Conservation (phyloP, 2,113 vertebrate genomes). For the Xenopus tropicalis region DNA sequence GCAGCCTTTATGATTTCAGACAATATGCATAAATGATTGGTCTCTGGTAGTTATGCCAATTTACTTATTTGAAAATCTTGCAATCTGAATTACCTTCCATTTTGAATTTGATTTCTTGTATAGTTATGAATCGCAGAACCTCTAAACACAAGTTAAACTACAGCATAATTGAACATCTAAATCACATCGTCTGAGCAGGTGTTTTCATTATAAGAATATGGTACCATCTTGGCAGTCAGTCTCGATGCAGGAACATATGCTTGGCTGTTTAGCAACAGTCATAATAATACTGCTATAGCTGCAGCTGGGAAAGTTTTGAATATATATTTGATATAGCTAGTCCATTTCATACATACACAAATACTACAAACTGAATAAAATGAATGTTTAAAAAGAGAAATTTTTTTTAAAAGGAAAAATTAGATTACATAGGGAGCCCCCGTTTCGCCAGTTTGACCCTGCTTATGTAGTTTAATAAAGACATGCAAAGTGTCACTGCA, state of each 20-base stretch:
- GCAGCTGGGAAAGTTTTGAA: not conserved
- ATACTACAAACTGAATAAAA: too few relatives aligned
- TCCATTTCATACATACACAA: too few relatives aligned
- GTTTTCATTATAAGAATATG: not conserved
- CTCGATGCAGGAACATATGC: not conserved
- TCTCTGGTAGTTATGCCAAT: not conserved
- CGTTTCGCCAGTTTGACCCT: too few relatives aligned
- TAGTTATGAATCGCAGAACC: not conserved
- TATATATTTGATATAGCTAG: too few relatives aligned
- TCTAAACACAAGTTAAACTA: not conserved
- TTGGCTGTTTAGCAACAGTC: not conserved
- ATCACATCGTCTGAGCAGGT: not conserved
- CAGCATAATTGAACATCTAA: conserved; percentile 1
- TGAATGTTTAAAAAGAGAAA: too few relatives aligned
- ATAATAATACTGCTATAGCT: not conserved
- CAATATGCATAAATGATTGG: too few relatives aligned
- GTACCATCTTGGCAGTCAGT: not conserved
- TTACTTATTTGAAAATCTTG: not conserved
- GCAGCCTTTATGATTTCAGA: too few relatives aligned
- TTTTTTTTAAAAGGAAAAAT: too few relatives aligned
- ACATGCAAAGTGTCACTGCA: too few relatives aligned
- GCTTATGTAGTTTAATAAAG: too few relatives aligned
- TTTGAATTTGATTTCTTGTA: not conserved
- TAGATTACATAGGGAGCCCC: too few relatives aligned
- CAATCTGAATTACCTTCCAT: not conserved